A percentile compares a stretch with the other conserved stretches of the same genome.
phyloP scores from a whole-genome alignment of 2,888 invertebrate species.

The Biston betularia region DNA sequence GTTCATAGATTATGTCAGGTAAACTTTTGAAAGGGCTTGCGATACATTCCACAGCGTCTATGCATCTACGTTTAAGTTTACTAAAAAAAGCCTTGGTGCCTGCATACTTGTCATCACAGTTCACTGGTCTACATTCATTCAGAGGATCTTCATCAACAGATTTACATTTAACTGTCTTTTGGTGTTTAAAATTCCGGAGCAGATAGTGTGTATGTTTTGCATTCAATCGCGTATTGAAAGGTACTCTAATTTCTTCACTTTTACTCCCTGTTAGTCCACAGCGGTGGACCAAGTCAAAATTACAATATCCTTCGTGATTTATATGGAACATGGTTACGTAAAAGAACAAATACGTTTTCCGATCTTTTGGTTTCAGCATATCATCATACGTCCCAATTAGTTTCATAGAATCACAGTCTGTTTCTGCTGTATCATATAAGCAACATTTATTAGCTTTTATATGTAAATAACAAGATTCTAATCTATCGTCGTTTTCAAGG shows the following conservation, averaged over 20 bases:
- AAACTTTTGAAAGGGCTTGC: constrained; percentile 54
- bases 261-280: constrained; percentile 50
- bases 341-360: constrained; percentile 60
- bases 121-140: constrained; percentile 61
- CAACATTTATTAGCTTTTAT: constrained; percentile 63
- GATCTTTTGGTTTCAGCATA: constrained; percentile 56
- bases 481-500: constrained; percentile 60
- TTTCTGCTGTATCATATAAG: constrained; percentile 52
- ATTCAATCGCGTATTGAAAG: constrained; percentile 64
- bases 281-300: constrained; percentile 55
- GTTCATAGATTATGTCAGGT: constrained; percentile 65
- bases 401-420: constrained; percentile 57
- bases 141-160: constrained; percentile 65
- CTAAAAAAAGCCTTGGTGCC: constrained; percentile 64
- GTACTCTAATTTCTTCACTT: constrained; percentile 51
- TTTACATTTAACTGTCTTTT: constrained; percentile 53
- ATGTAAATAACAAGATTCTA: constrained; percentile 52
- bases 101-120: constrained; percentile 70
- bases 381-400: constrained; percentile 51
- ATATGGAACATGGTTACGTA: constrained; percentile 65
- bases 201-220: constrained; percentile 46
- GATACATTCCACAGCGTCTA: constrained; percentile 57
- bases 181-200: constrained; percentile 30
- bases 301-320: constrained; percentile 67
- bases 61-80: constrained; percentile 52